Base-by-base conservation (phyloP, 2,888 invertebrate species). In the Pseudolycoriella hygida region DNA sequence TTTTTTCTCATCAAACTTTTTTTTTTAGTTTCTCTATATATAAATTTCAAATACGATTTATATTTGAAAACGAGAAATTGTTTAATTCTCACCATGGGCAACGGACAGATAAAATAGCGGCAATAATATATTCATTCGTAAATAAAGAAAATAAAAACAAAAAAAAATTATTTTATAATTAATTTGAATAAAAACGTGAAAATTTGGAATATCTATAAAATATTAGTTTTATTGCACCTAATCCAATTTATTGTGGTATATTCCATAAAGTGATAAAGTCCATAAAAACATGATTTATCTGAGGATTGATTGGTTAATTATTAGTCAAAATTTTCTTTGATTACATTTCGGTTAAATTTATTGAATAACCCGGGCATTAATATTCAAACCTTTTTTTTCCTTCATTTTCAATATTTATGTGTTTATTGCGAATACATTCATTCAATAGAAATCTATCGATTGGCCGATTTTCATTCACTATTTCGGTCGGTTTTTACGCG, bases 181-280 rank as follows among this genome's bases (percentile, higher is more conserved):
- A 34, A 34, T 34, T 34, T 34, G 34, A 34, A 34, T 34, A 34
- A 25, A 25, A 25, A 14, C 15, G 12, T 34, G 34, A 19, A 40
- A 17, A 18, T 18, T 40, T 40, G 12, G 18, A 40, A 40, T 40
- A 19, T 40, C 40, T 40, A 40, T 40, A 40, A 40, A 40, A 40
- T 40, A 40, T 40, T 40, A n/a, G 40, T 40, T 40, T 40, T 40
- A 40, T 40, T 40, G 40, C 40, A 40, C 40, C 40, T 40, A 40
- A 40, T 40, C 40, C 40, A 40, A 40, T 40, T 40, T 40, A 40
- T 40, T n/a, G 40, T 18, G 18, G 19, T 14, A 38, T 38, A 40
- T 17, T 12, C n/a, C 15, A 17, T 18, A 40, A 18, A 19, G 40
- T 40, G 40, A 40, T 40, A 40, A 40, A 40, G 18, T 18, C 18